Evolutionary conservation across 2,797 vertebrate genomes (phyloP).

Genomic region (Malacoraja senta): DNA sequence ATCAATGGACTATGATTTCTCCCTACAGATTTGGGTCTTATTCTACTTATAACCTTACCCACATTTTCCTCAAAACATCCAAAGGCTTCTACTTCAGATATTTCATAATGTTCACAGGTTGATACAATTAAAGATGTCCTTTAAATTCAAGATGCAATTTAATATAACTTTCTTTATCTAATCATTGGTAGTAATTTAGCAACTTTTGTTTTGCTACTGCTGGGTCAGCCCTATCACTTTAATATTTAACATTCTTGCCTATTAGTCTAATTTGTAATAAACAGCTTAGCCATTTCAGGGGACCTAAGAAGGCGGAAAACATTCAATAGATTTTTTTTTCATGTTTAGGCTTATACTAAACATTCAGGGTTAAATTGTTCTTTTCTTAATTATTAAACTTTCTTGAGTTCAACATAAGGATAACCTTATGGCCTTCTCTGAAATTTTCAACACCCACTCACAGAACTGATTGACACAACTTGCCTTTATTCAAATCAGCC

Average conservation of each 20-base stretch:
- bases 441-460: background rate
- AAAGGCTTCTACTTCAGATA: background rate
- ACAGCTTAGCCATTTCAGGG: background rate
- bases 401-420: no score
- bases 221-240: background rate
- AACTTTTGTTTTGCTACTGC: background rate
- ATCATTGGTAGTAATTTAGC: background rate
- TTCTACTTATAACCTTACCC: background rate
- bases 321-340: background rate
- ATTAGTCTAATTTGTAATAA: background rate
- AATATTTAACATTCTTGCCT: background rate
- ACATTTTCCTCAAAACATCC: background rate
- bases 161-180: background rate
- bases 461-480: no score
- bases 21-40: background rate
- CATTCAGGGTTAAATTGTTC: background rate
- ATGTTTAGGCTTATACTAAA: background rate
- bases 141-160: background rate
- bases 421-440: background rate
- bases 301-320: background rate
- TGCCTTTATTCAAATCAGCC: background rate
- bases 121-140: background rate
- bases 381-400: background rate
- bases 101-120: background rate
- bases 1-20: background rate